Evolutionary conservation across 2,113 vertebrate genomes (phyloP).

Genomic region (Pseudorhombus dupliciocellatus): DNA sequence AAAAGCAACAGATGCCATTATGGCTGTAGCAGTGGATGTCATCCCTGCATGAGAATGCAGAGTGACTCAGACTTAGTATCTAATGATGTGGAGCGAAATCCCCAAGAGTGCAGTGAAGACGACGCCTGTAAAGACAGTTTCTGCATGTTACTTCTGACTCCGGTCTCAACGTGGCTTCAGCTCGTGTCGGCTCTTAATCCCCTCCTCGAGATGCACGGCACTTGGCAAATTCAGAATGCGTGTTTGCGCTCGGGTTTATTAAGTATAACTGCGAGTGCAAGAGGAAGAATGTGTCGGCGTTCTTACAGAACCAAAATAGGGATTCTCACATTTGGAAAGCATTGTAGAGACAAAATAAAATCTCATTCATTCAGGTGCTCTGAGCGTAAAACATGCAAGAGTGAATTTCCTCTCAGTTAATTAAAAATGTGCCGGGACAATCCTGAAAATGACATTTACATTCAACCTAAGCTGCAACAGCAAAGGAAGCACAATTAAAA

Average conservation of each 20-base stretch:
- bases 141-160: conserved; percentile 30
- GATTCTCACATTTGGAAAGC: conserved; percentile 17
- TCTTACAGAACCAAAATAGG: background rate
- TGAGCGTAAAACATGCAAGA: background rate
- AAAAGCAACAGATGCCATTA: conserved; percentile 69
- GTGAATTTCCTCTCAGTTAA: conserved; percentile 15
- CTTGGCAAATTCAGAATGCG: conserved; percentile 18
- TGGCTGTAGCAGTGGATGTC: conserved; percentile 41
- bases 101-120: conserved; percentile 38
- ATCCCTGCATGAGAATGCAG: conserved; percentile 28
- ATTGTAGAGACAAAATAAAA: background rate
- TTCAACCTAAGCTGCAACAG: background rate
- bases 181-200: conserved; percentile 48
- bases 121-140: conserved; percentile 48
- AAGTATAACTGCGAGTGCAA: background rate
- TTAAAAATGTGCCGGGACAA: conserved; percentile 17
- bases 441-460: background rate
- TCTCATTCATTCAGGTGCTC: background rate
- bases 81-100: conserved; percentile 68
- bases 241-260: background rate
- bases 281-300: background rate
- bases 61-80: conserved; percentile 50
- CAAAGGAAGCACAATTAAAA: background rate
- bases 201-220: conserved; percentile 13
- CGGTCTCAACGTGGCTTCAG: conserved; percentile 44